A percentile compares a stretch with the other conserved stretches of the same genome.
phyloP scores from a whole-genome alignment of 1,140 invertebrate species.

The Drosophila bipectinata region DNA sequence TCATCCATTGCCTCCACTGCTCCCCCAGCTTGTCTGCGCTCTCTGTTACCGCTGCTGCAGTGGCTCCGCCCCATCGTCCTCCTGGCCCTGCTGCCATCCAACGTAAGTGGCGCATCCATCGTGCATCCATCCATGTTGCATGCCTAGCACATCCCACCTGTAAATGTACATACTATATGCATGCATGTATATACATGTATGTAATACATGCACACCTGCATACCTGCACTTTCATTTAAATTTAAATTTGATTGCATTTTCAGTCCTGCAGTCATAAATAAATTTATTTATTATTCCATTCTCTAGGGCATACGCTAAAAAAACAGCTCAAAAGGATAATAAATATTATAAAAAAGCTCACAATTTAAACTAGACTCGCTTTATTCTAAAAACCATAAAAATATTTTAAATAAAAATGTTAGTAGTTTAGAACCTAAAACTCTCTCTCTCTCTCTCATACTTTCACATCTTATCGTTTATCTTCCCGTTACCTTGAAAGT shows the following conservation, averaged over 20 bases:
- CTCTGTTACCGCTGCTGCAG: conserved; percentile 24
- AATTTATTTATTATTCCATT: conserved; percentile 5
- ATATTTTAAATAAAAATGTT: too few species aligned
- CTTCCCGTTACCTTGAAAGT: neutral
- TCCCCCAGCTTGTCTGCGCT: conserved; percentile 1
- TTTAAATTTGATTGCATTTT: conserved; percentile 26
- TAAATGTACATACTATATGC: conserved; percentile 1
- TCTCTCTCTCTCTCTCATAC: too few species aligned
- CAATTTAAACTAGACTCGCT: too few species aligned
- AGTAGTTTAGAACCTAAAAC: too few species aligned
- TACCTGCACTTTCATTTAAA: conserved; percentile 3
- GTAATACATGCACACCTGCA: neutral
- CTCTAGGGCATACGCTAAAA: neutral
- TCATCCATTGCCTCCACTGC: conserved; percentile 9
- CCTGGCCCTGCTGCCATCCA: conserved; percentile 23
- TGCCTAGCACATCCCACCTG: neutral
- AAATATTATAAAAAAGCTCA: neutral
- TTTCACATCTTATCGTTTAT: too few species aligned
- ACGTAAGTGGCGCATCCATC: conserved; percentile 35
- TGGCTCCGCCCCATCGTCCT: conserved; percentile 22
- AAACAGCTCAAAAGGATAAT: neutral
- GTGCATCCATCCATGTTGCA: neutral
- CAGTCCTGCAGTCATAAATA: conserved; percentile 6
- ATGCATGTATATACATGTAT: too few species aligned
- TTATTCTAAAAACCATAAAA: too few species aligned